Conservation (phyloP, 1,140 invertebrate species). For the Trichomalopsis sarcophagae region DNA sequence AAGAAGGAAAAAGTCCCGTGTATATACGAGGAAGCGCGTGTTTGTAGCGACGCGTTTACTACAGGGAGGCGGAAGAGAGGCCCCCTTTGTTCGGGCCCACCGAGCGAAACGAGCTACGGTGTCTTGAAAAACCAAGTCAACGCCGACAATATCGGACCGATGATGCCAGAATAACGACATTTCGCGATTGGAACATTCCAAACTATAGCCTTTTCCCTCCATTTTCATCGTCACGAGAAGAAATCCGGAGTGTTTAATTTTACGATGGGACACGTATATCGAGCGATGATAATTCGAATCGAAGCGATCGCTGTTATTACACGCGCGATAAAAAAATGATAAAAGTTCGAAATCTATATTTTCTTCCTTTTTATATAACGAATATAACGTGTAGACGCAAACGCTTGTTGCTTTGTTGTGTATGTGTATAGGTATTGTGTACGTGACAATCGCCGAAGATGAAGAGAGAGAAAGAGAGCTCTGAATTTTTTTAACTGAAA, state of each 20-base stretch:
- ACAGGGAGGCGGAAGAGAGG: not conserved
- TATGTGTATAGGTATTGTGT: too few species aligned
- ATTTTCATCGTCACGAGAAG: conserved; percentile 17
- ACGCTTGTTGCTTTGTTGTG: not conserved
- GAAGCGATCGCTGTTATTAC: conserved; percentile 53
- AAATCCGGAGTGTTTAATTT: too few species aligned
- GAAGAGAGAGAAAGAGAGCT: not conserved
- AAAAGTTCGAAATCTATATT: conserved; percentile 29
- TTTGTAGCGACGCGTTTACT: not conserved
- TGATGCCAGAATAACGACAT: too few species aligned
- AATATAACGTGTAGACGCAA: not conserved
- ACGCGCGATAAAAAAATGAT: too few species aligned
- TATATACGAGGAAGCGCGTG: not conserved
- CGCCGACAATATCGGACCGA: not conserved
- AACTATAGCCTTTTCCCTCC: not conserved
- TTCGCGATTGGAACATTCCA: too few species aligned
- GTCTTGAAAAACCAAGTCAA: not conserved
- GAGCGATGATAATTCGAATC: conserved; percentile 54
- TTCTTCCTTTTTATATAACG: conserved; percentile 32
- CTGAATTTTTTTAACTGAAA: conserved; percentile 50
- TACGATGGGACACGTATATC: not conserved
- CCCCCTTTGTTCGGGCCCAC: conserved; percentile 18
- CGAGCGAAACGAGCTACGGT: not conserved
- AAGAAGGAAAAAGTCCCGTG: not conserved
- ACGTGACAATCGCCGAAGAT: conserved; percentile 29